phyloP scores from a whole-genome alignment of 2,113 vertebrate species.

The Origma solitaria region DNA sequence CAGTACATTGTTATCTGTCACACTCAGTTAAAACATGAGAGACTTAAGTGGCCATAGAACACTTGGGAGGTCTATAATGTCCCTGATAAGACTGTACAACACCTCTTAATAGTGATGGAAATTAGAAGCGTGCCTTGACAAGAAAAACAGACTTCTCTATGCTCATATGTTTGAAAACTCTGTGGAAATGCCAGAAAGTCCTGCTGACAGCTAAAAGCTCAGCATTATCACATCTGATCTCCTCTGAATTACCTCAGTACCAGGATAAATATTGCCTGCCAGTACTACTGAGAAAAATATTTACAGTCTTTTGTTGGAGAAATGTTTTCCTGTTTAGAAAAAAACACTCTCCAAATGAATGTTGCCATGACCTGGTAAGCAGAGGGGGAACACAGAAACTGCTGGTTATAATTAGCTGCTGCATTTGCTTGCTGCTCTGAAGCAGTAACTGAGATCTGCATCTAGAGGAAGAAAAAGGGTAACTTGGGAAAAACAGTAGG shows the following conservation, averaged over 20 bases:
- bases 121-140: neutral
- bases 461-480: neutral
- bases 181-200: neutral
- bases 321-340: conserved; percentile 46
- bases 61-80: neutral
- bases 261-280: neutral
- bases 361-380: neutral
- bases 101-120: neutral
- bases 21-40: neutral
- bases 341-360: neutral
- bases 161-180: neutral
- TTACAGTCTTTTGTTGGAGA: conserved; percentile 28
- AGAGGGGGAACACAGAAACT: neutral
- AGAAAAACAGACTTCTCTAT: neutral
- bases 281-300: conserved; percentile 42
- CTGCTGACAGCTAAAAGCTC: neutral
- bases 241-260: neutral
- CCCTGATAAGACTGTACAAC: neutral
- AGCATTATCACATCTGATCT: neutral
- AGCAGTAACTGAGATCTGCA: neutral
- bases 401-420: conserved; percentile 33
- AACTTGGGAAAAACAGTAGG: neutral
- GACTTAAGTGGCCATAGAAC: neutral
- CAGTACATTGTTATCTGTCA: neutral
- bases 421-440: neutral